Evolutionary conservation across 2,888 invertebrate genomes (phyloP), one percentile per base, ranked within the genome.

Genomic region (Nemapogon koenigi): DNA sequence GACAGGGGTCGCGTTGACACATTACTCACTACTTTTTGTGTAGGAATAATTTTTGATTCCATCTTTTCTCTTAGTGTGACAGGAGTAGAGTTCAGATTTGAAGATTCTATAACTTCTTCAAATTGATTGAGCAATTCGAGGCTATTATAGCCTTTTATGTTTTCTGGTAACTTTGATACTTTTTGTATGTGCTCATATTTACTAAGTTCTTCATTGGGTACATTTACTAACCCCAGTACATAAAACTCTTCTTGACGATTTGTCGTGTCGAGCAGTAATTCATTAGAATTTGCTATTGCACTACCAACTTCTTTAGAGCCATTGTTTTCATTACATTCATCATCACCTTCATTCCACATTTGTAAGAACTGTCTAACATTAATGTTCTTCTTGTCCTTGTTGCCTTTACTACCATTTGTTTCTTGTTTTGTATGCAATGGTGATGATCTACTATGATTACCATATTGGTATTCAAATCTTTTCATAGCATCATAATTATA

Each of bases 281-380:
- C 59, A 52, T 55, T 55, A 35, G 53, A 49, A 43, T 49, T 59
- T 27, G 48, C 16, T 41, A 52, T 26, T 15, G 10, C 27, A 13
- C 2, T 15, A 29, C 3, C 29, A 7, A 13, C 3, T 29, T 32
- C 37, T 13, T 50, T 43, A 51, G 47, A 47, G 18, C 19, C 18
- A 43, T 44, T 52, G 44, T 53, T 60, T 41, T 63, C 61, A 46
- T 49, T 49, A 43, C 53, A 54, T 49, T 73, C 79, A 37, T 80
- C 80, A 53, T 76, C 78, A 30, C 72, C 79, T 56, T 80, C 80
- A 66, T 68, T 78, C 80, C 80, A 81, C 67, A 68, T 76, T 63
- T 73, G 68, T 32, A 79, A 54, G 57, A 72, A 81, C 48, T 80
- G 78, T 44, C 79, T 60, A 3, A 81, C 68, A 64, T 79, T 49